phyloP scores from a whole-genome alignment of 2,797 vertebrate species.

The Hippoglossus hippoglossus region DNA sequence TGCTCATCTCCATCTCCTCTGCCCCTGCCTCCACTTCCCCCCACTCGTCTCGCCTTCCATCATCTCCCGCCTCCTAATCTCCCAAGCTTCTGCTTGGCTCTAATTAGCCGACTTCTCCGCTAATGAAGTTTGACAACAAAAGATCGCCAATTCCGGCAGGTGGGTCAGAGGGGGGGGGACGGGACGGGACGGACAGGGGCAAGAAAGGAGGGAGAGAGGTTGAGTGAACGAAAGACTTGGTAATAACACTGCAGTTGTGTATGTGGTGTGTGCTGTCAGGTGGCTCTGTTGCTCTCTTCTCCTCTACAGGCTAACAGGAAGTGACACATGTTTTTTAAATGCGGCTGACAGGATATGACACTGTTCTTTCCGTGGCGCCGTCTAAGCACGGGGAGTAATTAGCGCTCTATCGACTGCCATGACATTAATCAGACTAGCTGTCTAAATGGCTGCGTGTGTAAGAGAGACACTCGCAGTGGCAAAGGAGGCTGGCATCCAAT shows the following conservation, averaged over 20 bases:
- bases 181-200: conserved; percentile 17
- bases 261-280: conserved; percentile 39
- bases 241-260: conserved; percentile 14
- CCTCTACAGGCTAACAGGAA: conserved; percentile 86
- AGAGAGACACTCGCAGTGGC: conserved; percentile 39
- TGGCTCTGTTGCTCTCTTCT: conserved; percentile 43
- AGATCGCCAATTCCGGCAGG: conserved; percentile 84
- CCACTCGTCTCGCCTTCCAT: conserved; percentile 49
- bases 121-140: conserved; percentile 95
- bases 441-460: conserved; percentile 58
- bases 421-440: conserved; percentile 84
- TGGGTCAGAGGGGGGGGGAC: conserved; percentile 51
- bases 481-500: conserved; percentile 55
- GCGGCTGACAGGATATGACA: conserved; percentile 78
- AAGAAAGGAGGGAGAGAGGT: neutral
- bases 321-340: conserved; percentile 89
- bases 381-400: conserved; percentile 82
- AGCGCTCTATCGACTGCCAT: conserved; percentile 78
- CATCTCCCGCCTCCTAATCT: conserved; percentile 70
- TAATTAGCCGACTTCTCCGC: conserved; percentile 87
- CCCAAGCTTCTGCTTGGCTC: conserved; percentile 59
- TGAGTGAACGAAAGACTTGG: neutral
- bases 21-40: conserved; percentile 31
- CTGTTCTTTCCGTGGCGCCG: conserved; percentile 48
- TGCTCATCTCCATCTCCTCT: conserved; percentile 65